phyloP scores from a whole-genome alignment of 2,113 vertebrate genomes.

The Aegotheles bennettii region DNA sequence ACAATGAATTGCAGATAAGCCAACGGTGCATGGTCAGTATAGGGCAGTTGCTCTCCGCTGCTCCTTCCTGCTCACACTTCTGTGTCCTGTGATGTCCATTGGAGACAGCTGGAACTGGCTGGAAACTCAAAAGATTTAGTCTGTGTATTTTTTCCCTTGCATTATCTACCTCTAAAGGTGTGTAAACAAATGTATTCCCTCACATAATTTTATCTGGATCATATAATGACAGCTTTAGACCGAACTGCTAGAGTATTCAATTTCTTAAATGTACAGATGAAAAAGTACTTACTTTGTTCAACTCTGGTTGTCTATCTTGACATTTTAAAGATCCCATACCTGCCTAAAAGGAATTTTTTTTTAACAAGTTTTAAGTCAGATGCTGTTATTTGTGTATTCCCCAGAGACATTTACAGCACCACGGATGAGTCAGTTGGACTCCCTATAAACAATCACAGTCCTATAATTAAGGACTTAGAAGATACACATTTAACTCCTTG shows the following conservation, averaged over 20 bases:
- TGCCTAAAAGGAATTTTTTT: neutral
- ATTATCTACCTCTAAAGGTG: neutral
- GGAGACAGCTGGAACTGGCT: neutral
- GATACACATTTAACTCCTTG: neutral
- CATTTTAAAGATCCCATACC: neutral
- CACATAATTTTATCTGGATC: neutral
- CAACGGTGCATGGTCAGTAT: neutral
- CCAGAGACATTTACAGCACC: neutral
- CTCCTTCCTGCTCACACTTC: neutral
- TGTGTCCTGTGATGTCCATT: fast-evolving
- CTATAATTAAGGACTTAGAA: neutral
- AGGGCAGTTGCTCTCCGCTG: neutral
- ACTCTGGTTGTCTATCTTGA: neutral
- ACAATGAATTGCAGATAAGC: neutral
- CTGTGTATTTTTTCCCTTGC: neutral
- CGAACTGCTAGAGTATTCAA: neutral
- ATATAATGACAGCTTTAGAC: neutral
- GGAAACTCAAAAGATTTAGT: neutral
- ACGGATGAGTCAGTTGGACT: neutral
- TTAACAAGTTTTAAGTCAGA: neutral
- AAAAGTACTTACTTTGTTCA: neutral
- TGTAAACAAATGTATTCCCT: neutral
- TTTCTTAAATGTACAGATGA: neutral
- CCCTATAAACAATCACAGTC: neutral
- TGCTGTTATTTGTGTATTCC: neutral